Conservation (phyloP, 2,113 vertebrate genomes). For the human region DNA sequence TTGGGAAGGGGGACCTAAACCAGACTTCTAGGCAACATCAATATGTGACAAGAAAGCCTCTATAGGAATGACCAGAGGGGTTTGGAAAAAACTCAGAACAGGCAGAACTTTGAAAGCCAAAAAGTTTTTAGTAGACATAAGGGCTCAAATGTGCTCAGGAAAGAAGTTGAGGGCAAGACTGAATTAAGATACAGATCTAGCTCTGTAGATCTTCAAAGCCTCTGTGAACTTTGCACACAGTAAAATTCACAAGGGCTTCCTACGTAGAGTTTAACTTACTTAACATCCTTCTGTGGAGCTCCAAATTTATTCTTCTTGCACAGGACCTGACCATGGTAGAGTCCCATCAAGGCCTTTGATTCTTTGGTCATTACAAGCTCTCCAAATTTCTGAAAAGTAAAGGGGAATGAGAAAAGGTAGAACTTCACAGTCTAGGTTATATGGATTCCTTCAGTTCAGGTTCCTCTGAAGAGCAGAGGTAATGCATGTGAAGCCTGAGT, state of each 20-base stretch:
- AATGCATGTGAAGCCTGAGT: accelerated
- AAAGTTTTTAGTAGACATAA: not conserved
- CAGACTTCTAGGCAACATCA: not conserved
- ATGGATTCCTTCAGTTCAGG: not conserved
- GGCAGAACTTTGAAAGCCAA: not conserved
- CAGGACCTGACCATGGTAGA: constrained; percentile 95
- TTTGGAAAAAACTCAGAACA: not conserved
- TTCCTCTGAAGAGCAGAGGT: not conserved
- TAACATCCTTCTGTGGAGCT: constrained; percentile 89
- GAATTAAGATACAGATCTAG: not conserved
- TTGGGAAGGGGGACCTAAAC: not conserved
- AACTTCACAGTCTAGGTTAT: not conserved
- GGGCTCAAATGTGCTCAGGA: not conserved
- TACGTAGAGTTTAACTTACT: constrained; percentile 85
- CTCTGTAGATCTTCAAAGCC: not conserved
- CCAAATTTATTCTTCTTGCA: constrained; percentile 99
- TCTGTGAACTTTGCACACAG: not conserved
- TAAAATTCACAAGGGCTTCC: not conserved
- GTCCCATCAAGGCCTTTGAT: constrained; percentile 92
- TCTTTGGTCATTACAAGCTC: constrained; percentile 91
- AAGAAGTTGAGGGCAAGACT: not conserved
- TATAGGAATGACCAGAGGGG: not conserved
- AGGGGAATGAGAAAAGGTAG: not conserved
- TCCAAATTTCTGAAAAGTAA: constrained; percentile 91
- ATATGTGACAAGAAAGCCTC: not conserved